Conservation (phyloP, 2,797 vertebrate genomes). For the Neomorphus geoffroyi region DNA sequence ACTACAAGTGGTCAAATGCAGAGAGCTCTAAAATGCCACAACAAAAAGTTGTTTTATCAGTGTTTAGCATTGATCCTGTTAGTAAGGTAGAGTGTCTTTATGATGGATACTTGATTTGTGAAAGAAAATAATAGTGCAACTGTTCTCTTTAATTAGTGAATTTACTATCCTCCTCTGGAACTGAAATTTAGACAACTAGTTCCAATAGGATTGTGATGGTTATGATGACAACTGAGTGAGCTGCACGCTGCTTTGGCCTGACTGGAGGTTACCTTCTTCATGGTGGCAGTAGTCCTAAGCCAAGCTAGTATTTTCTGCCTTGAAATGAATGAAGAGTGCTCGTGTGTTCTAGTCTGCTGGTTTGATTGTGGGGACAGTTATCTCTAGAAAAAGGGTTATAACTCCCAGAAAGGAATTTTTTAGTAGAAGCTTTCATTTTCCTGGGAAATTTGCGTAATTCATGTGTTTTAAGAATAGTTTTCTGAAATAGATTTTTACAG, state of each 20-base stretch:
- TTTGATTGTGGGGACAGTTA: background rate
- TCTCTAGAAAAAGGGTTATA: background rate
- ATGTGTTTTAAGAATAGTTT: background rate
- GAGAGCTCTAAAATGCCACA: background rate
- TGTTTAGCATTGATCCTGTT: background rate
- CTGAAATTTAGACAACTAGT: background rate
- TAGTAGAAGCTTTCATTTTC: background rate
- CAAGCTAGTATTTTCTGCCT: background rate
- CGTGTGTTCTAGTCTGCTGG: accelerated
- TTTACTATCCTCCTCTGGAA: background rate
- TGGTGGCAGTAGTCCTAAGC: background rate
- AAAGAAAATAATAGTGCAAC: background rate
- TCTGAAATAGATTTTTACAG: background rate
- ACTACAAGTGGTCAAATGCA: background rate
- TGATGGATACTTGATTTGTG: background rate
- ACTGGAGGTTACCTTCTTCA: background rate
- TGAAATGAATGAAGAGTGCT: background rate
- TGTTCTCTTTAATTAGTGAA: background rate
- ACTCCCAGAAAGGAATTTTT: background rate
- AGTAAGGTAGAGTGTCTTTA: background rate
- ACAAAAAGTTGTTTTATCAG: background rate
- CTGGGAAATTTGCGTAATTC: background rate
- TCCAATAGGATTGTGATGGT: background rate
- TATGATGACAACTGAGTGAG: background rate
- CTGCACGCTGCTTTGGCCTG: background rate